Evolutionary conservation across 1,140 invertebrate genomes (phyloP).

Genomic region (Neotoxoptera formosana): DNA sequence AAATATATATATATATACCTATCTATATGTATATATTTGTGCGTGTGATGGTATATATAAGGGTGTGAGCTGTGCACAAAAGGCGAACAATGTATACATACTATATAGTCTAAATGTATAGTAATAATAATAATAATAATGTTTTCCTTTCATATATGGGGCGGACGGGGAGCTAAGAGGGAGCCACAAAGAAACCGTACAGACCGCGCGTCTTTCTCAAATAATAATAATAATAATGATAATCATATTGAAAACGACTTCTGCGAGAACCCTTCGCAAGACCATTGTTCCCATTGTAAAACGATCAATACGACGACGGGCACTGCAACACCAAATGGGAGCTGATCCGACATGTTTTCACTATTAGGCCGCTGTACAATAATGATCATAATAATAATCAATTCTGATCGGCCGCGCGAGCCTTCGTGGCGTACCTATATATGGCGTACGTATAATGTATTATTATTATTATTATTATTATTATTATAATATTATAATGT

Average conservation of each 20-base stretch:
- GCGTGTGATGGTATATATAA: neutral
- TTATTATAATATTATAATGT: neutral
- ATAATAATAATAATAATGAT: constrained; percentile 56
- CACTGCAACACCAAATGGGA: neutral
- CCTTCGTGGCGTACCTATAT: neutral
- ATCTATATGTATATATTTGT: neutral
- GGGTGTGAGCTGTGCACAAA: neutral
- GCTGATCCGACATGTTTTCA: constrained; percentile 36
- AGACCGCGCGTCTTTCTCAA: neutral
- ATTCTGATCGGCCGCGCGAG: constrained; percentile 4
- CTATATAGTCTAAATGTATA: neutral
- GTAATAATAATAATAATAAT: constrained; percentile 2
- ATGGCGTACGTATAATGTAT: neutral
- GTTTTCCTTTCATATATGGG: constrained; percentile 11
- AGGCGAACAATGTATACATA: constrained; percentile 9
- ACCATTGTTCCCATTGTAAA: constrained; percentile 54
- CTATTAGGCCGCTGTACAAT: neutral
- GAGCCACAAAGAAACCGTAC: constrained; percentile 31
- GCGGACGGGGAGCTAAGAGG: neutral
- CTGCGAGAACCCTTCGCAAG: constrained; percentile 52
- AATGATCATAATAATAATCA: constrained; percentile 26
- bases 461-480: neutral
- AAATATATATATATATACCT: neutral
- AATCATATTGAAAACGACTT: constrained; percentile 48
- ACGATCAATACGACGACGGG: constrained; percentile 44